Percentiles rank a stretch among this genome's conserved stretches.
Evolutionary conservation across 2,888 invertebrate species (phyloP).

Genomic region (Cryptosula pallasiana): DNA sequence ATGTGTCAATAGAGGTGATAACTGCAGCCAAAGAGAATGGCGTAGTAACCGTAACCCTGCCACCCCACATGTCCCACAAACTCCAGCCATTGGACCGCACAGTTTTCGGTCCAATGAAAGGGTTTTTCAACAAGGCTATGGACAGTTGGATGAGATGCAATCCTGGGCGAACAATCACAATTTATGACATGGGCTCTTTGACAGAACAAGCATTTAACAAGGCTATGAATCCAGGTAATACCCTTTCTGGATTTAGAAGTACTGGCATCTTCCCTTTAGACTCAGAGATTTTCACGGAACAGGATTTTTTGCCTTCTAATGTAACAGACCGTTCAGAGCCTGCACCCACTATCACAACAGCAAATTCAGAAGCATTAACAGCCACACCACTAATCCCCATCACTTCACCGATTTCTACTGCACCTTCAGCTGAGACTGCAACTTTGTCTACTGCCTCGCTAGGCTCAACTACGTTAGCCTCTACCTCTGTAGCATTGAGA

Average conservation of each 20-base stretch:
- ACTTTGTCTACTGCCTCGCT: no score
- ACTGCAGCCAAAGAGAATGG: constrained; percentile 26
- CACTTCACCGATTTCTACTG: no score
- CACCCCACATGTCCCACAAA: constrained; percentile 26
- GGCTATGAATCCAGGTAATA: not conserved
- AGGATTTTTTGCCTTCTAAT: not conserved
- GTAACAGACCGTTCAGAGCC: not conserved
- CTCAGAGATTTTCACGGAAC: not conserved
- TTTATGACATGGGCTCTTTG: not conserved
- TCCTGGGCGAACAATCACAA: not conserved
- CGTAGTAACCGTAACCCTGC: constrained; percentile 23
- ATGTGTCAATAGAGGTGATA: constrained; percentile 24
- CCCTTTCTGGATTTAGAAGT: not conserved
- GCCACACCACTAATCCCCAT: no score
- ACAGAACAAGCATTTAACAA: not conserved
- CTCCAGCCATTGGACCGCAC: constrained; percentile 27
- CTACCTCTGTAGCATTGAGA: no score
- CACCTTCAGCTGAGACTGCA: no score
- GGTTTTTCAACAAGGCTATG: constrained; percentile 19
- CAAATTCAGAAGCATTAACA: no score
- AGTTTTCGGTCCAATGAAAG: constrained; percentile 26
- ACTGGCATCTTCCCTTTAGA: not conserved
- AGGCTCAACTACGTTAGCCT: no score
- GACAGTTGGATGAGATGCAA: constrained; percentile 24
- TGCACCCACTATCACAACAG: no score